A percentile compares a stretch with the other conserved stretches of the same genome.
Evolutionary conservation across 2,797 vertebrate species (phyloP).

Genomic region (Enteromius viviparus): DNA sequence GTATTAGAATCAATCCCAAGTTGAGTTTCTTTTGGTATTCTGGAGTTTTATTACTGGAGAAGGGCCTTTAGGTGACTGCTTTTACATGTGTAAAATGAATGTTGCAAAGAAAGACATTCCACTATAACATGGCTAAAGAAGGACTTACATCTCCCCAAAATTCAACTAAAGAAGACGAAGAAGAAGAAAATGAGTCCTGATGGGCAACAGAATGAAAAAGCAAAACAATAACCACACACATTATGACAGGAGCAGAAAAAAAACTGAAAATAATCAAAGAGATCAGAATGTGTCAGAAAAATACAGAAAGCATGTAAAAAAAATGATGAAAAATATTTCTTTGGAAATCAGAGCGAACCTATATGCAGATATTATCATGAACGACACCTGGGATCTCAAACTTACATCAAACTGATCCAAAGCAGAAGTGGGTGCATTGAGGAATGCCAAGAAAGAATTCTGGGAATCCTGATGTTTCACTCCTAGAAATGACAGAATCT

Average conservation of each 20-base stretch:
- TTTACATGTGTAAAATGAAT: background rate
- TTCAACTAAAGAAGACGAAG: conserved; percentile 96
- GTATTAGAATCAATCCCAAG: background rate
- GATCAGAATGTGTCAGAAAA: conserved; percentile 21
- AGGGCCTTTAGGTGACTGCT: background rate
- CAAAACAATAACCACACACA: conserved; percentile 67
- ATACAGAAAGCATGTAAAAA: background rate
- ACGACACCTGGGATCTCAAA: conserved; percentile 54
- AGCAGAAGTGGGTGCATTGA: conserved; percentile 93
- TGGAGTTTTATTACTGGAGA: background rate
- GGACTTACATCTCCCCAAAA: conserved; percentile 97
- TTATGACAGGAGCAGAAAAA: conserved; percentile 52
- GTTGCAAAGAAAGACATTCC: background rate
- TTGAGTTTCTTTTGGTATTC: background rate
- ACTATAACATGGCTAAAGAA: conserved; percentile 54
- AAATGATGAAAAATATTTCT: background rate
- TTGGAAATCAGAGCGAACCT: background rate
- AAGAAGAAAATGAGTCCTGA: conserved; percentile 96
- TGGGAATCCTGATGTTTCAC: conserved; percentile 99
- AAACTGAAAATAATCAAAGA: conserved; percentile 46
- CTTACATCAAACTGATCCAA: conserved; percentile 98
- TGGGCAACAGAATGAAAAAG: conserved; percentile 79
- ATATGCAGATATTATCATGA: background rate
- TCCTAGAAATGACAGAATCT: conserved; percentile 73
- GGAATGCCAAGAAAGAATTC: conserved; percentile 98